Evolutionary conservation across 2,797 vertebrate genomes (phyloP).

Genomic region (Periparus ater): DNA sequence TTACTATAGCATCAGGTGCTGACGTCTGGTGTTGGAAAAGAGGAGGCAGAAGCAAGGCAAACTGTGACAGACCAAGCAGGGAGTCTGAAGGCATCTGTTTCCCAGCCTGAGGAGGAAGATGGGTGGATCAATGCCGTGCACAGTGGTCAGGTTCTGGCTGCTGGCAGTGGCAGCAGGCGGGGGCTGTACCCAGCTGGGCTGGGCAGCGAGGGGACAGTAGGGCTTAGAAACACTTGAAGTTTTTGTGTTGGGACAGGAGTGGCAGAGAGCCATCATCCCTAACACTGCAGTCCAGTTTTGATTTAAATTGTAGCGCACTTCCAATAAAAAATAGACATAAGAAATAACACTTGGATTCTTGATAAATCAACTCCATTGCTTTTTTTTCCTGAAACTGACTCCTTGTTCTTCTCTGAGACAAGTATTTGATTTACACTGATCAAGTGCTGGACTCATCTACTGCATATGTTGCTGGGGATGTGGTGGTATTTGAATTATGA

Average conservation of each 20-base stretch:
- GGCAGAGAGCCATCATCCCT: background rate
- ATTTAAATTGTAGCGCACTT: background rate
- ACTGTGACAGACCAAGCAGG: constrained; percentile 65
- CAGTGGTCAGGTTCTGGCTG: background rate
- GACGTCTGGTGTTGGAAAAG: constrained; percentile 65
- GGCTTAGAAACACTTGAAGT: background rate
- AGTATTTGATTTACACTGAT: background rate
- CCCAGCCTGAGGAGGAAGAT: background rate
- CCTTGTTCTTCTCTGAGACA: background rate
- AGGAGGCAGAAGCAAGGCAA: constrained; percentile 61
- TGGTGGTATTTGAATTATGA: background rate
- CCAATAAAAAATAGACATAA: background rate
- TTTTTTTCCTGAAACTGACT: background rate
- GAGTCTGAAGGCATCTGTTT: constrained; percentile 53
- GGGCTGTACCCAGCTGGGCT: background rate
- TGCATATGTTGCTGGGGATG: background rate
- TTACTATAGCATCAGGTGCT: constrained; percentile 62
- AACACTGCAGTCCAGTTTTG: background rate
- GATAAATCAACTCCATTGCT: background rate
- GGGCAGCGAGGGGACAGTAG: fast-evolving
- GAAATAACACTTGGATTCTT: background rate
- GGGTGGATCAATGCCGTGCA: background rate
- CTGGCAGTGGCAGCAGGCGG: background rate
- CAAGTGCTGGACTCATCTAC: background rate
- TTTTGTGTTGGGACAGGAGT: background rate